A percentile compares a stretch with the other conserved stretches of the same genome.
phyloP scores from a whole-genome alignment of 1,140 invertebrate species.

The Globodera ellingtonae region DNA sequence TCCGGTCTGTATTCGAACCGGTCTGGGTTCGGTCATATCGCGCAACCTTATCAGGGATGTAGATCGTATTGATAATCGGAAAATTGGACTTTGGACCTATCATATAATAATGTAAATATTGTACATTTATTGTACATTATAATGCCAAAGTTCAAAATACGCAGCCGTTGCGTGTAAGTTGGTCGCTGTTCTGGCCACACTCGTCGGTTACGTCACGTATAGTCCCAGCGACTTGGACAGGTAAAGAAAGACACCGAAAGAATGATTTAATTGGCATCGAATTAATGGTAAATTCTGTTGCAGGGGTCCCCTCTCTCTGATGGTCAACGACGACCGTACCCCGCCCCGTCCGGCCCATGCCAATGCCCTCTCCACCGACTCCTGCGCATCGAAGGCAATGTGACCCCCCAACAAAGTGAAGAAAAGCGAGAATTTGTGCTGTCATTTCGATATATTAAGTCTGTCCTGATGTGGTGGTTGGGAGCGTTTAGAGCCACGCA shows the following conservation, averaged over 20 bases:
- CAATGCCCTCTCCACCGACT: conserved; percentile 21
- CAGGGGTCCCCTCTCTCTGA: conserved; percentile 57
- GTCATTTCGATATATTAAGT: too few relatives aligned
- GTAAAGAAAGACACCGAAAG: background rate
- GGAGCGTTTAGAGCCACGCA: too few relatives aligned
- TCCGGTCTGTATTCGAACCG: too few relatives aligned
- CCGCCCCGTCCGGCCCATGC: background rate
- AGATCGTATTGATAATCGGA: too few relatives aligned
- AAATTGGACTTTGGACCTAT: too few relatives aligned
- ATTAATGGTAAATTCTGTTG: conserved; percentile 34
- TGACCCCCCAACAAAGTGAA: background rate
- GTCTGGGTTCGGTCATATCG: too few relatives aligned
- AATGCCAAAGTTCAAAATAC: conserved; percentile 1
- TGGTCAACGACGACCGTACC: conserved; percentile 53
- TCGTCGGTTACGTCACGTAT: conserved; percentile 64
- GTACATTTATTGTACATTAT: too few relatives aligned
- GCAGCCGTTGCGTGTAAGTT: conserved; percentile 64
- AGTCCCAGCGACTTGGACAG: conserved; percentile 61
- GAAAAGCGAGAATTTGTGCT: too few relatives aligned
- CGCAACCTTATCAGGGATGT: too few relatives aligned
- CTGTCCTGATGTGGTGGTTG: too few relatives aligned
- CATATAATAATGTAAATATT: conserved; percentile 17
- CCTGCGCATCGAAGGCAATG: conserved; percentile 1
- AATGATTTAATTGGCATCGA: conserved; percentile 38
- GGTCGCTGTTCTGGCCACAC: conserved; percentile 62